Evolutionary conservation across 2,888 invertebrate species (phyloP).

Genomic region (Pseudoips prasinana): DNA sequence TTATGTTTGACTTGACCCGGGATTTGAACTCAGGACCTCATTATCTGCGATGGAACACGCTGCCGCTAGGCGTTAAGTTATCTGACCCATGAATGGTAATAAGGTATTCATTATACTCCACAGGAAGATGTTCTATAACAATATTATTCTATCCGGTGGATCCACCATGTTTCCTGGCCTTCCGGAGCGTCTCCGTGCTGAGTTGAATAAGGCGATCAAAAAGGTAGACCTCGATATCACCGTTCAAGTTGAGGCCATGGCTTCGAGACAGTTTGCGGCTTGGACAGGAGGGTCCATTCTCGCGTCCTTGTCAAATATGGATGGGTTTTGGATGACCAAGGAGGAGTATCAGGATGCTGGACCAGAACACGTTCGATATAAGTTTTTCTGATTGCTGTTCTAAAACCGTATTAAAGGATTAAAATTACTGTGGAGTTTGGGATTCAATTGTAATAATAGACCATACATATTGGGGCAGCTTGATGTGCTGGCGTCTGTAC

Average conservation of each 20-base stretch:
- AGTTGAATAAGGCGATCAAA: slow-evolving; percentile 83
- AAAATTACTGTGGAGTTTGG: too few relatives aligned
- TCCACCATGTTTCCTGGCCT: slow-evolving; percentile 93
- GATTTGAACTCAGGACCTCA: too few relatives aligned
- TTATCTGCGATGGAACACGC: too few relatives aligned
- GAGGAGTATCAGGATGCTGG: slow-evolving; percentile 97
- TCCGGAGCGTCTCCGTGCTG: slow-evolving; percentile 94
- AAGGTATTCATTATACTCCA: too few relatives aligned
- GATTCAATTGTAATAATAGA: too few relatives aligned
- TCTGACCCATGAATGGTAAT: too few relatives aligned
- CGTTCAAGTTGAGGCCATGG: slow-evolving; percentile 88
- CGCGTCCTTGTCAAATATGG: slow-evolving; percentile 94
- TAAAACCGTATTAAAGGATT: too few relatives aligned
- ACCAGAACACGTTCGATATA: slow-evolving; percentile 93
- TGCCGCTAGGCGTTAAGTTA: too few relatives aligned
- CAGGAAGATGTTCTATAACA: slow-evolving; percentile 91
- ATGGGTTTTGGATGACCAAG: slow-evolving; percentile 97
- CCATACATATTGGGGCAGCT: too few relatives aligned
- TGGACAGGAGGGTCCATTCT: slow-evolving; percentile 98
- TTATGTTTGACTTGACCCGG: too few relatives aligned
- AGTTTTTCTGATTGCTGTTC: slow-evolving; percentile 89
- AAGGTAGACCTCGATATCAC: slow-evolving; percentile 81
- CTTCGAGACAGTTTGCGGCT: slow-evolving; percentile 95
- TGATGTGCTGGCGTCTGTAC: too few relatives aligned
- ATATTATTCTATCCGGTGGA: slow-evolving; percentile 94